These are phyloP conservation scores for Distichodus sexfasciatus DNA, from an alignment of 2,797 vertebrate genomes.

Conservation along the genomic window DNA sequence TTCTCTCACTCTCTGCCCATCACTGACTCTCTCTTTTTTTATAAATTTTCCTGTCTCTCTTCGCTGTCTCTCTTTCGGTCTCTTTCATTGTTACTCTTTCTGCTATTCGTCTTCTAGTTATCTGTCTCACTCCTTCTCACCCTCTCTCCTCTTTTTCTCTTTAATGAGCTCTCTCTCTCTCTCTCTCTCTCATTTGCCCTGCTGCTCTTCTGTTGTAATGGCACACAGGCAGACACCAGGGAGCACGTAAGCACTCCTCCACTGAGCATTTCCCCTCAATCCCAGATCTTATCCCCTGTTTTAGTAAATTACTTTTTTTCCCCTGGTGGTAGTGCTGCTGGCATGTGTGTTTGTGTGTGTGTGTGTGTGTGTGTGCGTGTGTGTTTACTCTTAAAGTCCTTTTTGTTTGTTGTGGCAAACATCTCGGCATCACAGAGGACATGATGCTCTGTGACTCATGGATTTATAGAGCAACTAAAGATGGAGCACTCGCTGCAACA, in stretches of 20 bases:
- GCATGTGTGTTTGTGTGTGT: background rate
- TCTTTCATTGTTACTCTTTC: slow-evolving; percentile 8
- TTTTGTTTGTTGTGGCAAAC: background rate
- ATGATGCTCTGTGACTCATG: background rate
- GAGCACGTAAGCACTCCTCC: slow-evolving; percentile 20
- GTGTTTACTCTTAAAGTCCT: background rate
- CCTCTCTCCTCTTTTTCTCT: slow-evolving; percentile 5
- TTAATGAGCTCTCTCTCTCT: background rate
- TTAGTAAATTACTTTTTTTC: slow-evolving; percentile 32
- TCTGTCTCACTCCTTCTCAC: slow-evolving; percentile 10
- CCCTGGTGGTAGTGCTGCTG: background rate
- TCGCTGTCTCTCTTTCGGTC: slow-evolving; percentile 9
- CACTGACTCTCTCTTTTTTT: background rate
- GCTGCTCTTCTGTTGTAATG: slow-evolving; percentile 21
- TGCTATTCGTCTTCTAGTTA: too few relatives aligned
- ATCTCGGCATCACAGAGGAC: background rate
- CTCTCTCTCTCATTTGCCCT: slow-evolving; percentile 25
- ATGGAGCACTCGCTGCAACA: too few relatives aligned
- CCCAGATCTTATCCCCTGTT: slow-evolving; percentile 35
- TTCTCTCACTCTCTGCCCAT: background rate
- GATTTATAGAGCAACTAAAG: too few relatives aligned
- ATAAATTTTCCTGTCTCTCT: slow-evolving; percentile 21
- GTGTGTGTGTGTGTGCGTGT: slow-evolving; percentile 5
- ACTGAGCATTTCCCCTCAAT: slow-evolving; percentile 25
- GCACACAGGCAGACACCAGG: slow-evolving; percentile 22